Conservation (phyloP, 2,113 vertebrate species). For the Cyprinodon brontotheroides region DNA sequence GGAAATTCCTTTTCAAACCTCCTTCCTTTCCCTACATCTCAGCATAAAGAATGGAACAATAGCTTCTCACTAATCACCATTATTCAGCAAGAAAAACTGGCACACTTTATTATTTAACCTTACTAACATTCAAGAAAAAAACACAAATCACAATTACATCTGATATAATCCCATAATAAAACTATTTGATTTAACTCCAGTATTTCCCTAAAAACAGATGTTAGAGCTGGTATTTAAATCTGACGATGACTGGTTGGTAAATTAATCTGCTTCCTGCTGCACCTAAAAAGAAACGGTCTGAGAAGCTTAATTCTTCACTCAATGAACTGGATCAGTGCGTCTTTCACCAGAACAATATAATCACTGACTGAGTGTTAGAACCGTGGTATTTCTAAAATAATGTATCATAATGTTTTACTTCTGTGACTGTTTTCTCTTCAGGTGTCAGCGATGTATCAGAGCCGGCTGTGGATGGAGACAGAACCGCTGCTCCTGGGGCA, state of each 20-base stretch:
- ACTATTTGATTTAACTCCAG: not conserved
- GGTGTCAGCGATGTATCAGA: conserved; percentile 51
- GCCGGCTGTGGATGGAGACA: conserved; percentile 58
- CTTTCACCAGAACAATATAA: not conserved
- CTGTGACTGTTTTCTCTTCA: conserved; percentile 22
- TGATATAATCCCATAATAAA: not conserved
- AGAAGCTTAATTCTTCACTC: not conserved
- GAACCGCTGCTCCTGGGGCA: conserved; percentile 45
- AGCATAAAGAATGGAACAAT: too few relatives aligned
- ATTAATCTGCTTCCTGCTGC: not conserved
- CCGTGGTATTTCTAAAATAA: not conserved
- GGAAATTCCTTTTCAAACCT: too few relatives aligned
- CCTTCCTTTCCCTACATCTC: too few relatives aligned
- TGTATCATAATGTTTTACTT: not conserved
- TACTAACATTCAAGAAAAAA: too few relatives aligned
- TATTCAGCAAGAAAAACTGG: too few relatives aligned
- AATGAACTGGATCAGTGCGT: not conserved
- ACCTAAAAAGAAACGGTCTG: not conserved
- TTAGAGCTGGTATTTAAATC: not conserved
- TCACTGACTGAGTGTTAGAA: not conserved
- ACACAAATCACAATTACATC: too few relatives aligned
- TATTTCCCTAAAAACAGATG: not conserved
- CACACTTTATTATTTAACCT: too few relatives aligned
- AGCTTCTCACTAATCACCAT: too few relatives aligned
- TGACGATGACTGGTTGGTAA: not conserved